Conservation (phyloP, 2,888 invertebrate genomes). For the Cantharis lateralis region DNA sequence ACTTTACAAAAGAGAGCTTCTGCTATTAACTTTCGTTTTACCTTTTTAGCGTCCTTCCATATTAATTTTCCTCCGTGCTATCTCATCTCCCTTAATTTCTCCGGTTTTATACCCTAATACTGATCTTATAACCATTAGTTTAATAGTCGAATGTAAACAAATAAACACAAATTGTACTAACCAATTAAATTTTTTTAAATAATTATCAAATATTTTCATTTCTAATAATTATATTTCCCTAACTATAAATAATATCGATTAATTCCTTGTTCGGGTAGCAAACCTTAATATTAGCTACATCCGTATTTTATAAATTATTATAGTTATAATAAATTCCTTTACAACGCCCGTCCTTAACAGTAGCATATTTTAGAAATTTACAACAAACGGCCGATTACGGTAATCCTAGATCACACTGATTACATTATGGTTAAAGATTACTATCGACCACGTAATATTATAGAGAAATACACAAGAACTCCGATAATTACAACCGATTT, state of each 20-base stretch:
- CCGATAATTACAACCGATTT: too few species aligned
- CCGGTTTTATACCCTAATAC: not conserved
- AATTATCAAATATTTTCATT: not conserved
- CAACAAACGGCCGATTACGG: too few species aligned
- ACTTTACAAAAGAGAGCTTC: not conserved
- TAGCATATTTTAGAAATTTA: too few species aligned
- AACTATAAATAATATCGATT: not conserved
- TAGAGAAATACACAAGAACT: too few species aligned
- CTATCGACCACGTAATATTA: too few species aligned
- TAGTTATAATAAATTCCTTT: too few species aligned
- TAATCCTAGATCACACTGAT: too few species aligned
- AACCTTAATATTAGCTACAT: not conserved
- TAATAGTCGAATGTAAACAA: not conserved
- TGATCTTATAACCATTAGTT: not conserved
- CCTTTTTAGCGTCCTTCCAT: not conserved
- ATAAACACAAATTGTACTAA: not conserved
- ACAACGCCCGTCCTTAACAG: too few species aligned
- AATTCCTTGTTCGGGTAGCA: not conserved
- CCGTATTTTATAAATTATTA: not conserved
- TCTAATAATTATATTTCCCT: not conserved
- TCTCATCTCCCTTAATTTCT: not conserved
- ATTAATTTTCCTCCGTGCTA: not conserved
- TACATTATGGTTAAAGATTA: too few species aligned
- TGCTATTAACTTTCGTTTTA: not conserved
- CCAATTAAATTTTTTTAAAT: not conserved